Conservation (phyloP, 2,113 vertebrate genomes). For the Probosciger aterrimus region DNA sequence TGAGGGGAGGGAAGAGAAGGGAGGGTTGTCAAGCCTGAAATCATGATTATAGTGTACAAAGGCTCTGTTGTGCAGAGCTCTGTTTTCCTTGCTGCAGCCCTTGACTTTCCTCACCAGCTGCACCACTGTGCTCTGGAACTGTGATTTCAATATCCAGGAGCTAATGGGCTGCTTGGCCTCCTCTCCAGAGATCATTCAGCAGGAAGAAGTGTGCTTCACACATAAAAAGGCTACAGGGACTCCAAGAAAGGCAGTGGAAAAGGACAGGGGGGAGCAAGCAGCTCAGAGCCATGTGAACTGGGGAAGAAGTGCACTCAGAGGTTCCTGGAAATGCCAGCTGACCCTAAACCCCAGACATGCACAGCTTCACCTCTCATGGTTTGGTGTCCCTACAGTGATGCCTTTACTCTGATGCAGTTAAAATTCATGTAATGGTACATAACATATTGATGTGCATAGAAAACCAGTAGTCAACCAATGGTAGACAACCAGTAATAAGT, state of each 20-base stretch:
- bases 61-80: neutral
- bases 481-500: neutral
- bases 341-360: neutral
- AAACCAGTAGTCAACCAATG: neutral
- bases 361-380: neutral
- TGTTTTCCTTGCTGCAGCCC: neutral
- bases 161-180: neutral
- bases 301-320: neutral
- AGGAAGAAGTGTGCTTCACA: neutral
- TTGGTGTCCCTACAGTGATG: neutral
- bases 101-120: neutral
- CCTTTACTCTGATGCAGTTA: neutral
- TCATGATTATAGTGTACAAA: neutral
- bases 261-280: neutral
- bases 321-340: neutral
- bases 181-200: neutral
- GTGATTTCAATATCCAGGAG: neutral
- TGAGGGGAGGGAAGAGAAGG: neutral
- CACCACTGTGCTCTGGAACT: neutral
- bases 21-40: neutral
- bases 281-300: neutral
- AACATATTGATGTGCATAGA: accelerated
- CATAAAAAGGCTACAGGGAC: neutral
- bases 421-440: neutral
- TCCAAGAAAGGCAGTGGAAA: neutral